Evolutionary conservation across 2,888 invertebrate genomes (phyloP), one percentile per base, ranked within the genome.

Genomic region (Chrysomela aeneicollis): DNA sequence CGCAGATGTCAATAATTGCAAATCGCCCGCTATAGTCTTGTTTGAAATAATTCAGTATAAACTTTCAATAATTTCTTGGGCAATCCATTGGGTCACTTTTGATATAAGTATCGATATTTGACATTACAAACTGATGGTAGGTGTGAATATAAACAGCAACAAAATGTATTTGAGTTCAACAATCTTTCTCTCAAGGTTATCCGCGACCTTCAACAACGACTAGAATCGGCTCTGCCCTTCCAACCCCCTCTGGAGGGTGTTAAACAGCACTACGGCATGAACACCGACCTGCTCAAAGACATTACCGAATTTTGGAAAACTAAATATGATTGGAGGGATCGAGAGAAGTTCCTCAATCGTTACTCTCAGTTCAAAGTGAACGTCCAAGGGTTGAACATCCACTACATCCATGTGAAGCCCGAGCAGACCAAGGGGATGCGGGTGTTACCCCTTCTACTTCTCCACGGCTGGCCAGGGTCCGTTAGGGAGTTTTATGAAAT

Each of bases 391-490:
- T 50, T 50, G 50, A 21, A 50, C 21, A 19, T 50, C 21, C 50
- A 50, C 19, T 21, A n/a, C 18, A 19, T 50, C 18, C 50, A 79
- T 53, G 85, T 87, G 1, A 90, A 89, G 80, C 88, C 89, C 6
- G 79, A 74, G 59, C 64, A 70, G 78, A 64, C 73, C 0, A 50
- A 62, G 32, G 70, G 69, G 3, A 26, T 76, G 1, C 78, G 85
- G 74, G 85, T 88, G 0, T 68, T 90, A 0, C 92, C 93, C 0
- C 76, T 94, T 0, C 81, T 93, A 1, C 72, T 96, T 46, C 81
- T 92, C 12, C 95, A 96, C 78, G 96, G 96, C 35, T 96, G 96
- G 95, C 95, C 95, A 0, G 94, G 95, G 0, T 93, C 93, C 0
- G 86, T 94, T 1, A 84, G 89, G 15, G 95, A 96, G 82, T 95